Evolutionary conservation across 2,888 invertebrate species (phyloP).

Genomic region (Drosophila yooni): DNA sequence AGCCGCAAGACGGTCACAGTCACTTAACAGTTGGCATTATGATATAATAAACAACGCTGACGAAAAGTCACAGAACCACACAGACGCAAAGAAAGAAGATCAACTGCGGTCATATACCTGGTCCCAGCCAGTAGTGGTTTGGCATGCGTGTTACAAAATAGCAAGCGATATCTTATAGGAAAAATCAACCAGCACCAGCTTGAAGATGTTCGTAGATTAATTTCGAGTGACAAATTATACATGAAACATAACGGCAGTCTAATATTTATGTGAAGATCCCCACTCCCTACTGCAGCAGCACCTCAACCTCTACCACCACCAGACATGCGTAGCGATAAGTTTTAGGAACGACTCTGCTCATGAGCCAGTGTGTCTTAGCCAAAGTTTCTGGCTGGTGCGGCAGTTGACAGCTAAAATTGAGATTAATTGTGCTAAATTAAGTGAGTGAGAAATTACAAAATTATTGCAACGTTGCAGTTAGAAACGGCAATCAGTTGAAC

Average conservation of each 20-base stretch:
- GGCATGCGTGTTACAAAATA: conserved; percentile 42
- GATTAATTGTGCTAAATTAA: conserved; percentile 82
- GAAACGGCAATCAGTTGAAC: conserved; percentile 76
- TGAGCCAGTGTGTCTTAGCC: conserved; percentile 22
- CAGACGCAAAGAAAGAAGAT: conserved; percentile 28
- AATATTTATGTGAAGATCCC: conserved; percentile 73
- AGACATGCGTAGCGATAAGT: conserved; percentile 58
- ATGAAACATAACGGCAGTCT: conserved; percentile 71
- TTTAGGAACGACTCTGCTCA: conserved; percentile 28
- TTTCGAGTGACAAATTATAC: conserved; percentile 77
- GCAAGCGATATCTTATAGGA: conserved; percentile 49
- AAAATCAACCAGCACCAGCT: conserved; percentile 52
- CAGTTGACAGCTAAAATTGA: conserved; percentile 80
- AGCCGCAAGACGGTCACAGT: conserved; percentile 65
- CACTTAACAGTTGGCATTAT: conserved; percentile 74
- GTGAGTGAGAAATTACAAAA: conserved; percentile 82
- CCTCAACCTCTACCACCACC: conserved; percentile 4
- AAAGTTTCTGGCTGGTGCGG: conserved; percentile 32
- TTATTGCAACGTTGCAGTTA: conserved; percentile 74
- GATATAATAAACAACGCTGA: conserved; percentile 66
- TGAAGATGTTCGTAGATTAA: conserved; percentile 62
- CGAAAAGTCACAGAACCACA: conserved; percentile 34
- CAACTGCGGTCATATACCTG: conserved; percentile 46
- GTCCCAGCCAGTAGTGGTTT: conserved; percentile 17
- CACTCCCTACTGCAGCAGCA: conserved; percentile 41